phyloP scores from a whole-genome alignment of 2,797 vertebrate genomes.

The Coccyzus lansbergi region DNA sequence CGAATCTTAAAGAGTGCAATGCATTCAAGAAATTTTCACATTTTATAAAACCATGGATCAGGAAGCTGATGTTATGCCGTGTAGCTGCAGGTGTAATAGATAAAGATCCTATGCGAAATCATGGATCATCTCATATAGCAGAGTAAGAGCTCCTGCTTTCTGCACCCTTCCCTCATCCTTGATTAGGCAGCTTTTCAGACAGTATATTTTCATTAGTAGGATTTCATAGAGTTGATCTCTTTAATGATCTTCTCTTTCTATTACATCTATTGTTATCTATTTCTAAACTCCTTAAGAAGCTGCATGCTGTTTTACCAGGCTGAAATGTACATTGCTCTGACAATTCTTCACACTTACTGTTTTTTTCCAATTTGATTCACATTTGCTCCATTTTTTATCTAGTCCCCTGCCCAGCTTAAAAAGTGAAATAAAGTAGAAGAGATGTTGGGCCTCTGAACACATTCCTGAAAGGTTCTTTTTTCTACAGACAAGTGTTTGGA shows the following conservation, averaged over 20 bases:
- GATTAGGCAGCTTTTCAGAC: not conserved
- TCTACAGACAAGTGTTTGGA: conserved; percentile 11
- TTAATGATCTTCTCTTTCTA: not conserved
- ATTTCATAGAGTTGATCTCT: not conserved
- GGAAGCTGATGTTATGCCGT: not conserved
- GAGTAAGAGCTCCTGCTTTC: not conserved
- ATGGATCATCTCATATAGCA: rapidly evolving
- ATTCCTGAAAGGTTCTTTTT: conserved; percentile 54
- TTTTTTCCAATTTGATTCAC: conserved; percentile 11
- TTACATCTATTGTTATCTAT: not conserved
- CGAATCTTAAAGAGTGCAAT: not conserved
- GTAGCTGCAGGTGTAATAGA: not conserved
- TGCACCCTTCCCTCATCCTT: not conserved
- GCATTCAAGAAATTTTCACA: not conserved
- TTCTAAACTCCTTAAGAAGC: not conserved
- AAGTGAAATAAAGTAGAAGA: conserved; percentile 35
- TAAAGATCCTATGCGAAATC: not conserved
- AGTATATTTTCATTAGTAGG: not conserved
- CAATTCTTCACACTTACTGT: conserved; percentile 2
- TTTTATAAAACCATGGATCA: not conserved
- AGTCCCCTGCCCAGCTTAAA: not conserved
- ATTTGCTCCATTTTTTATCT: conserved; percentile 2
- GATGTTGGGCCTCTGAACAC: not conserved
- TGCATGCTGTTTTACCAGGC: not conserved
- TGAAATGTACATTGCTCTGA: not conserved